phyloP scores from a whole-genome alignment of 2,797 vertebrate species.

The Trematomus bernacchii region DNA sequence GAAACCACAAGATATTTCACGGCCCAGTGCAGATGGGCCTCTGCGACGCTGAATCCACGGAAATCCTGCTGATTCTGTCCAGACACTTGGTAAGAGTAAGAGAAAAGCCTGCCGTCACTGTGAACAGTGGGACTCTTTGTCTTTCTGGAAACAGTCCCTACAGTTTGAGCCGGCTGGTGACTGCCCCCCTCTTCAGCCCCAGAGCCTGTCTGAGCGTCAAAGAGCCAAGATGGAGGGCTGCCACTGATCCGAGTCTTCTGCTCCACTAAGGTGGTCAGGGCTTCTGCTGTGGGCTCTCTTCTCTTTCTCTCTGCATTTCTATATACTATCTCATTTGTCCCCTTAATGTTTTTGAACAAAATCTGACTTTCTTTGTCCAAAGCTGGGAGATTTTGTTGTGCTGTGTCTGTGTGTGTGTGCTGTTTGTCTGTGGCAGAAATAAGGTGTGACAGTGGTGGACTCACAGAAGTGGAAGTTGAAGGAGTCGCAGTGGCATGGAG shows the following conservation, averaged over 20 bases:
- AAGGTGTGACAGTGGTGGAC: neutral
- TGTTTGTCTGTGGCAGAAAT: neutral
- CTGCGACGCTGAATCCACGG: conserved; percentile 39
- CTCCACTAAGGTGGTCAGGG: neutral
- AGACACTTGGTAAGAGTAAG: conserved; percentile 60
- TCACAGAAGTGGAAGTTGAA: neutral
- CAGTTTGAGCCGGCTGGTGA: neutral
- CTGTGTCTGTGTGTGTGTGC: accelerated
- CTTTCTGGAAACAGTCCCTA: accelerated
- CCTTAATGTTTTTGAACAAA: neutral
- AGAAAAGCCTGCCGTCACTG: conserved; percentile 51
- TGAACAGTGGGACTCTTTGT: conserved; percentile 36
- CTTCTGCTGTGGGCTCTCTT: conserved; percentile 4
- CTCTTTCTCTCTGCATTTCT: conserved; percentile 59
- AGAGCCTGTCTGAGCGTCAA: conserved; percentile 37
- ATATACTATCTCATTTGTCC: neutral
- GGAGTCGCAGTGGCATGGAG: neutral
- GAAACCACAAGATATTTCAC: conserved; percentile 65
- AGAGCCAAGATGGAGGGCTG: conserved; percentile 76
- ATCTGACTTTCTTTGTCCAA: neutral
- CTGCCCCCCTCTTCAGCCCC: neutral
- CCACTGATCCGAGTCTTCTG: neutral
- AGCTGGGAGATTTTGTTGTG: neutral
- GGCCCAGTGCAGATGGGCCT: conserved; percentile 67
- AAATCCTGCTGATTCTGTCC: conserved; percentile 60